Base-by-base conservation (phyloP, 1,140 invertebrate genomes). In the Oryzaephilus surinamensis region DNA sequence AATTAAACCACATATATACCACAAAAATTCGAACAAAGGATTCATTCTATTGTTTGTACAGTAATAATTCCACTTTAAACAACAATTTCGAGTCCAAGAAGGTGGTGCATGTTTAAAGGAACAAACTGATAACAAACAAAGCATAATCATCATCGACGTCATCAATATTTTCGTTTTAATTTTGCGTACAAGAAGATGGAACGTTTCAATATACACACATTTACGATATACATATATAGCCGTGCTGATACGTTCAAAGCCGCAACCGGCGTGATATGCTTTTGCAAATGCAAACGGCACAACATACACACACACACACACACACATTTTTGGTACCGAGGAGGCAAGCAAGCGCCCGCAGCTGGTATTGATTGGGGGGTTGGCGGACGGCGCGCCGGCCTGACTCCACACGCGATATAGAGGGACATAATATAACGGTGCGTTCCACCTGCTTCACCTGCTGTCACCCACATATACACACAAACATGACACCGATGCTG, bases 361-460 rank as follows among this genome's bases (percentile, higher is more conserved):
- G 48, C 38, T 44, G 41, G 44, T 58, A 55, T 58, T 51, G 56
- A 58, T 58, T 56, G 45, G 36, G 45, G 38, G 45, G 51, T 34
- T 36, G 39, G 21, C 42, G 38, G 44, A 32, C 36, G 39, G 43
- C 53, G 57, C 57, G 57, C 52, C 57, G 48, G 46, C 43, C 44
- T 48, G 55, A 51, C 57, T 54, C 53, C 53, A 52, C 57, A 59
- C 54, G 57, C 57, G 53, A 59, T 47, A 8, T n/a, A 12, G 30
- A 30, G n/a, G n/a, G 17, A n/a, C n/a, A n/a, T n/a, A n/a, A n/a
- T 27, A 13, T 21, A 20, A 24, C 47, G 34, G 47, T 37, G 37
- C 23, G 41, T 29, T 38, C 34, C 35, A 31, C 32, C 35, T 32
- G 37, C 14, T 41, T 39, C 32, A 43, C 41, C 45, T 43, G 45